Base-by-base conservation (phyloP, 1,140 invertebrate genomes). In the Rhyzopertha dominica region DNA sequence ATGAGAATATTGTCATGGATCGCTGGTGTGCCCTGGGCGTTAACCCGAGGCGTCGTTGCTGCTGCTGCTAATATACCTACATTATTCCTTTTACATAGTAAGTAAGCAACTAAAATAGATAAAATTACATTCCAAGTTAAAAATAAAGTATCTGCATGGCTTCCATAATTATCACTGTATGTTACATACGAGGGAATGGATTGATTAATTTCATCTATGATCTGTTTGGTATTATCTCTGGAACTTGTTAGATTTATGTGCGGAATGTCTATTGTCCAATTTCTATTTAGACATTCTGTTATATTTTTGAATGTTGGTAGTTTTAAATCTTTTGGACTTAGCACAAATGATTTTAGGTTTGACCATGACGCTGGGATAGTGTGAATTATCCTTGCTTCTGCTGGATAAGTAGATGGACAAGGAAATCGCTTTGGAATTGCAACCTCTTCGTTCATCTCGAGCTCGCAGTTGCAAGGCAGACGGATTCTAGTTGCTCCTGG, bases 321-420 rank as follows among this genome's bases (percentile, higher is more conserved):
- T 7, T 10, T 36, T 26, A 36, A 20, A 5, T 16, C 22, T n/a
- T n/a, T n/a, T 13, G 46, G 46, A 20, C 43, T 48, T 20, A 48
- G 25, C 2, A 36, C 16, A 43, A 48, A 48, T 25, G 39, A 25
- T 43, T 37, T 48, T 37, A 48, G 30, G 18, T 34, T 48, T 16
- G 46, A 35, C 46, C 46, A 48, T 8, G 30, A 26, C 22, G 46
- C 46, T 18, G 46, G 46, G 3, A 48, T 43, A n/a, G 42, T 28
- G 18, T 47, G 45, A 1, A 20, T 22, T 9, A 47, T 13, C 10
- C 9, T 31, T 20, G 28, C 2, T 18, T 20, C 16, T 13, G 3
- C 2, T 9, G 40, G 19, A 8, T 9, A 3, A 4, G 20, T 10
- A 9, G 10, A n/a, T 4, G 20, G 9, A 28, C 46, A 48, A 9